phyloP scores from a whole-genome alignment of 2,888 invertebrate genomes.

The Zelleria hepariella region DNA sequence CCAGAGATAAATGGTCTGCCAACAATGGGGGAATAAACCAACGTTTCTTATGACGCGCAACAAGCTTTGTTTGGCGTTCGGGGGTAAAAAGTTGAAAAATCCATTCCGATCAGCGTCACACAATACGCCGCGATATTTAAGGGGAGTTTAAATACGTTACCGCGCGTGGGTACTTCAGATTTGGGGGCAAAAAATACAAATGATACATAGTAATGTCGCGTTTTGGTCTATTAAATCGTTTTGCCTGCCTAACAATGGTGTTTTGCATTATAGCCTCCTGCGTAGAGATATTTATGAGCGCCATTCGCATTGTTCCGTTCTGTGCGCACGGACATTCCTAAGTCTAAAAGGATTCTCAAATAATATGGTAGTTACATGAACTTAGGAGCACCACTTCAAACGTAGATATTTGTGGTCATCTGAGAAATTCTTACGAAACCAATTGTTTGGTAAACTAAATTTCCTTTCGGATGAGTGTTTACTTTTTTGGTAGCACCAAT shows the following conservation, averaged over 20 bases:
- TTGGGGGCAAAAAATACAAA: conserved; percentile 42
- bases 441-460: conserved; percentile 1
- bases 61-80: conserved; percentile 49
- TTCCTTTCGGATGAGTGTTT: conserved; percentile 31
- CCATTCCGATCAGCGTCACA: conserved; percentile 35
- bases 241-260: conserved; percentile 3
- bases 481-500: conserved; percentile 48
- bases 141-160: conserved; percentile 40
- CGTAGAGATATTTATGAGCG: neutral
- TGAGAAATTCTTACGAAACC: neutral
- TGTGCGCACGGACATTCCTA: neutral
- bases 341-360: neutral
- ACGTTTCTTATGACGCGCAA: conserved; percentile 56
- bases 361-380: neutral
- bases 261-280: conserved; percentile 4
- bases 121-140: conserved; percentile 49
- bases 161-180: conserved; percentile 28
- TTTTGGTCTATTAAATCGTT: conserved; percentile 19
- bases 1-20: conserved; percentile 64
- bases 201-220: conserved; percentile 27
- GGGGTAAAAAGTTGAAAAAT: conserved; percentile 57
- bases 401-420: neutral
- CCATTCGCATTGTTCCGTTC: neutral
- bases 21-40: conserved; percentile 68
- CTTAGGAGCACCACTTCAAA: neutral